These are phyloP conservation scores for Gallinago jamesoni DNA, from an alignment of 2,113 vertebrate species.

Conservation along the genomic window DNA sequence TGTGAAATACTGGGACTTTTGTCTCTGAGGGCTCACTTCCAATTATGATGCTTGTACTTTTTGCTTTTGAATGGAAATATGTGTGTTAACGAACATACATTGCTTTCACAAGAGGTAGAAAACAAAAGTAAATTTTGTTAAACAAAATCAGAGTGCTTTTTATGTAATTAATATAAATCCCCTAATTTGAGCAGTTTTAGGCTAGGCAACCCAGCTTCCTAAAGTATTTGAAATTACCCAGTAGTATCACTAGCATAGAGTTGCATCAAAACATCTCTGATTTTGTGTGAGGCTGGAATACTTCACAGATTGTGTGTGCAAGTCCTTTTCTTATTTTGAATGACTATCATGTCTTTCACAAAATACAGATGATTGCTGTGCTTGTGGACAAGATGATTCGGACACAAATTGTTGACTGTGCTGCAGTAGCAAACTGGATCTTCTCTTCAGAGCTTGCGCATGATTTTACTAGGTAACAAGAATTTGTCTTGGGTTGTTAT, in stretches of 20 bases:
- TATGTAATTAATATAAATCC: neutral
- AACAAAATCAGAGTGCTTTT: neutral
- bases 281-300: neutral
- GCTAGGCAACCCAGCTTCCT: neutral
- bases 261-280: neutral
- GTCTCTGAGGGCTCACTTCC: neutral
- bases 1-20: neutral
- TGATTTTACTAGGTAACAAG: constrained; percentile 91
- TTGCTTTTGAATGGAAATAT: neutral
- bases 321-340: neutral
- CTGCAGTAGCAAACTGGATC: constrained; percentile 98
- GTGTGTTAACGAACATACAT: neutral
- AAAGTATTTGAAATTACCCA: neutral
- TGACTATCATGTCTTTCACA: neutral
- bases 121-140: neutral
- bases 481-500: neutral
- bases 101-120: neutral
- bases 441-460: constrained; percentile 95
- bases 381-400: constrained; percentile 97
- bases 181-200: neutral
- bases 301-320: neutral
- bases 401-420: constrained; percentile 96
- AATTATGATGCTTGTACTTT: neutral
- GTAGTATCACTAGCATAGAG: neutral
- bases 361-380: constrained; percentile 90